Evolutionary conservation across 2,797 vertebrate species (phyloP), one percentile per base, ranked within the genome.

Genomic region (Enteromius viviparus): DNA sequence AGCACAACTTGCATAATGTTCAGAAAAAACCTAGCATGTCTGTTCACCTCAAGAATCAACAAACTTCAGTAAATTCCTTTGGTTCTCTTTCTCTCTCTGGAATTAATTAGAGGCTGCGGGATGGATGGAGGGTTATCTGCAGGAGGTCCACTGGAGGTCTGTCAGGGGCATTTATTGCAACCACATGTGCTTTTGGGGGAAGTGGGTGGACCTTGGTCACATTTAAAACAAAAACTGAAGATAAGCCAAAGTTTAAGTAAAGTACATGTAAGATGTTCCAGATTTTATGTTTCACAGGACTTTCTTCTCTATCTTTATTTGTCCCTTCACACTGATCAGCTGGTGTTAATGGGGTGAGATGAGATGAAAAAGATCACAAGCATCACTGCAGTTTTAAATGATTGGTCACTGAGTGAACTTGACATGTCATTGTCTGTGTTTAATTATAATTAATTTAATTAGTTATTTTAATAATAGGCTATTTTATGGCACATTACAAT

Each of bases 141-240:
- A 88, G 90, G 90, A 90, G 89, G 86, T 86, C 90, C 86, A 85
- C 87, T 87, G 87, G 88, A 79, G 81, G 84, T 84, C 87, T 85
- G 74, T 79, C 29, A 53, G 40, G 62, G 74, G 65, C 60, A 64
- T 80, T 92, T 91, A 94, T 93, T 92, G 82, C 83, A 94, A 91
- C 87, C 93, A 94, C 65, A 85, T 95, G 93, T 92, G 92, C 90
- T 91, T 91, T 84, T 87, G 85, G 87, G 87, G 77, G 78, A 68
- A 64, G 17, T 19, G 64, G 40, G 10, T 26, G 53, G 60, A 71
- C 12, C n/a, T 23, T 19, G 68, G 34, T 34, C 82, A 77, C 83
- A 88, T 88, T 85, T 89, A 70, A 88, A 92, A 87, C 71, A 19
- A 87, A 91, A 91, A 88, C 49, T 84, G 87, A 55, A 91, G 89